These are phyloP conservation scores for Sisor rabdophorus DNA, from an alignment of 2,113 vertebrate genomes.

Conservation along the genomic window DNA sequence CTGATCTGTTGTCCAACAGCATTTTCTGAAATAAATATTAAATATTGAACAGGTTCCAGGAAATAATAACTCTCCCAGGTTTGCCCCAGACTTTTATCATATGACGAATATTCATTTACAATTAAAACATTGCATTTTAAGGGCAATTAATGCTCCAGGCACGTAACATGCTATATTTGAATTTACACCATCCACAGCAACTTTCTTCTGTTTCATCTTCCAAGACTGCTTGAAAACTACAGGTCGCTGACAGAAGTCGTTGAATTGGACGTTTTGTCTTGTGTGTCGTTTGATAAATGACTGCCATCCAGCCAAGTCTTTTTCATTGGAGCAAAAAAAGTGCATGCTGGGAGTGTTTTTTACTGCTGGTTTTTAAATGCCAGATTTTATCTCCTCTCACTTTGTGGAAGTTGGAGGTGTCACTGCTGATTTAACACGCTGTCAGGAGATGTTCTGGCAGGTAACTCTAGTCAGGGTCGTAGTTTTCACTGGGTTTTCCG, in stretches of 20 bases:
- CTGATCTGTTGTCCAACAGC: no score
- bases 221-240: not conserved
- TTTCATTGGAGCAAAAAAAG: conserved; percentile 3
- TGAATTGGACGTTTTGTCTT: conserved; percentile 1
- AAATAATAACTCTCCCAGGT: not conserved
- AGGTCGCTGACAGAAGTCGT: not conserved
- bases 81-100: not conserved
- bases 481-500: not conserved
- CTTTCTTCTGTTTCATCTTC: not conserved
- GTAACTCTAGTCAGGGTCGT: not conserved
- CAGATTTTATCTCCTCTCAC: conserved; percentile 32
- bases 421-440: conserved; percentile 30
- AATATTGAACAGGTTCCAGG: not conserved
- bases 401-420: conserved; percentile 28
- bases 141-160: not conserved
- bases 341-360: conserved; percentile 12
- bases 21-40: no score
- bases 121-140: no score
- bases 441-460: conserved; percentile 29
- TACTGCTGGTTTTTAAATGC: conserved; percentile 27
- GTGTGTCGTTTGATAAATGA: conserved; percentile 23
- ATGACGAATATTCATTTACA: not conserved
- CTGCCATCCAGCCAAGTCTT: not conserved
- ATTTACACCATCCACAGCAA: not conserved
- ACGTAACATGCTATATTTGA: not conserved